Percentiles rank a stretch among this genome's conserved stretches.
Evolutionary conservation across 1,140 invertebrate genomes (phyloP).

Genomic region (Papilio xuthus): DNA sequence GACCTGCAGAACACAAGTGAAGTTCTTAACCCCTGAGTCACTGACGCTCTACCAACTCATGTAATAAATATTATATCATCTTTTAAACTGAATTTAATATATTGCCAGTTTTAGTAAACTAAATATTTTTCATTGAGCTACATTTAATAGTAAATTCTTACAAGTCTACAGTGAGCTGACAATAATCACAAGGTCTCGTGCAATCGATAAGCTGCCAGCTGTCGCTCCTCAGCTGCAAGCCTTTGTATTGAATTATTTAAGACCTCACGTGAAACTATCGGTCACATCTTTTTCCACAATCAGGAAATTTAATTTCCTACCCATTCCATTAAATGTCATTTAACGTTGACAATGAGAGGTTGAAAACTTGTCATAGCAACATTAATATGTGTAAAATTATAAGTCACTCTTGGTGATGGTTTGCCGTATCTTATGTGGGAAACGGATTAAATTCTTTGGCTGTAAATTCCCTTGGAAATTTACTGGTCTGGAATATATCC

Average conservation of each 20-base stretch:
- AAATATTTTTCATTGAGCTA: not conserved
- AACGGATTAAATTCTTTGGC: not conserved
- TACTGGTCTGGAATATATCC: slow-evolving; percentile 1
- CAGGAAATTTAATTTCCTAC: not conserved
- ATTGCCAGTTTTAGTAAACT: too few species aligned
- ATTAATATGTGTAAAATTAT: too few species aligned
- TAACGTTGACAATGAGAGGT: not conserved
- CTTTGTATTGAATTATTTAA: slow-evolving; percentile 9
- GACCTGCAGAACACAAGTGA: too few species aligned
- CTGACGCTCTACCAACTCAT: too few species aligned
- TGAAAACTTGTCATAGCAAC: too few species aligned
- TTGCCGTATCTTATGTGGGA: not conserved
- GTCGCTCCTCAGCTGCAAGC: not conserved
- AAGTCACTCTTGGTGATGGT: too few species aligned
- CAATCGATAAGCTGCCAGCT: not conserved
- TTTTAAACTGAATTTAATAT: too few species aligned
- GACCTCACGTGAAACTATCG: not conserved
- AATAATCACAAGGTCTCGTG: not conserved
- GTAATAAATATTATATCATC: too few species aligned
- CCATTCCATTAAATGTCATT: not conserved
- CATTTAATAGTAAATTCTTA: not conserved
- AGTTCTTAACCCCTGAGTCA: too few species aligned
- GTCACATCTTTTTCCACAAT: not conserved
- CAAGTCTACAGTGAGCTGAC: not conserved
- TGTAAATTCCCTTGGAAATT: not conserved